phyloP scores from a whole-genome alignment of 2,888 invertebrate species.

The Andrena chrysosceles region DNA sequence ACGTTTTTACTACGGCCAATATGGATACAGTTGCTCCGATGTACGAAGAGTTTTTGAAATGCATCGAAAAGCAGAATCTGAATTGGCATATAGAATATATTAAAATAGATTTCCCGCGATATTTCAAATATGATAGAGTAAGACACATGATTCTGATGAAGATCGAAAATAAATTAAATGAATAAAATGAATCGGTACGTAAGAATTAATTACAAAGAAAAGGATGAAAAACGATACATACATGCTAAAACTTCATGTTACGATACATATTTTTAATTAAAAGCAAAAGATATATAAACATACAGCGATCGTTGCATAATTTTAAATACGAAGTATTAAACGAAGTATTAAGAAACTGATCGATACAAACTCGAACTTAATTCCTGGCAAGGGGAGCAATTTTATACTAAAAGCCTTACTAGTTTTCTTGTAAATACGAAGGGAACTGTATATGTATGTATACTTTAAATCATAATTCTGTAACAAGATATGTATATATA shows the following conservation, averaged over 20 bases:
- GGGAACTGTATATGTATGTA: constrained; percentile 19
- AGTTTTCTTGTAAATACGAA: constrained; percentile 4
- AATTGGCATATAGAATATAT: constrained; percentile 88
- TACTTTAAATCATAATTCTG: constrained; percentile 17
- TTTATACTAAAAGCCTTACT: constrained; percentile 2
- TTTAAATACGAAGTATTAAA: constrained; percentile 25
- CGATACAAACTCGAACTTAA: neutral
- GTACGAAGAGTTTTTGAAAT: constrained; percentile 92
- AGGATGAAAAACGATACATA: neutral
- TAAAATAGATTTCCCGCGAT: constrained; percentile 91
- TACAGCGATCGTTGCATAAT: neutral
- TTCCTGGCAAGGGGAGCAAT: neutral
- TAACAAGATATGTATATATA: constrained; percentile 13
- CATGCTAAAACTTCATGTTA: constrained; percentile 5
- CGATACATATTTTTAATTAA: constrained; percentile 5
- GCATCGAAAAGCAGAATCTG: constrained; percentile 85
- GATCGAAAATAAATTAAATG: constrained; percentile 84
- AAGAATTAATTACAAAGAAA: constrained; percentile 17
- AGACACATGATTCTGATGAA: constrained; percentile 92
- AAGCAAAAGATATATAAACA: constrained; percentile 19
- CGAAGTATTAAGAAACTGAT: neutral
- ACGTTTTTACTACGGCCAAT: constrained; percentile 93
- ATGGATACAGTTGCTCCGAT: constrained; percentile 94
- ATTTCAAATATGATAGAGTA: constrained; percentile 92
- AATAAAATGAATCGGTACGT: constrained; percentile 17